Evolutionary conservation across 92 coral and sea anemone species (phyloP), one percentile per base, ranked within the genome.

Genomic region (Diadumene lineata): DNA sequence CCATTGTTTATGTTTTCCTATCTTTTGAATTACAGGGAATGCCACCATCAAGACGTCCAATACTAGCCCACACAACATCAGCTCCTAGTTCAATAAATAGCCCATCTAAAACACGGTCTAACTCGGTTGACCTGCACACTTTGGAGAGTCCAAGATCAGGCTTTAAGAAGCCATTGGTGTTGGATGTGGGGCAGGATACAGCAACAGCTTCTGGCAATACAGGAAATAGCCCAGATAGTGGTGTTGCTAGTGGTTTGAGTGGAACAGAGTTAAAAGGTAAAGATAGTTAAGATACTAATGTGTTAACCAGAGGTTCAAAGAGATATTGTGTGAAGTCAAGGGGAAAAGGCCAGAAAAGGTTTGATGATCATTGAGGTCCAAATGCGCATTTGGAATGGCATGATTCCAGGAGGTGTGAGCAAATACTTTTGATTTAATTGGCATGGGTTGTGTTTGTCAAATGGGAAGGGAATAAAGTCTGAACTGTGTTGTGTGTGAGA

Each of bases 221-320:
- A 0, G 56, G 46, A 2, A 18, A 51, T n/a, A 67, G 75, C 8
- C 82, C 83, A 31, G 84, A 82, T 60, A 69, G 61, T n/a, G 83
- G 70, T 0, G 62, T 79, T 11, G 64, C 76, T 29, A 69, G 69
- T 48, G 34, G 66, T 11, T 28, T 53, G 16, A 56, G 66, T 31
- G 72, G 77, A 18, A 43, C 76, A 0, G 74, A 77, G 11, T 0
- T 26, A 4, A 68, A 57, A 79, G 76, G 76, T 68, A 78, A 30
- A 7, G 7, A 60, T 23, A 1, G 31, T 15, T 13, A 38, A 38
- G 13, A 38, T 56, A 19, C 28, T 56, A 17, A 56, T 19, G 62
- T 56, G 62, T 22, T 25, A 19, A 3, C 18, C 24, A 56, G 28
- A 56, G 24, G 62, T 11, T 11, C 11, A 48, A 48, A 48, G 11